A percentile compares a stretch with the other conserved stretches of the same genome.
Evolutionary conservation across 2,113 vertebrate genomes (phyloP).

Genomic region (Stigmatopora argus): DNA sequence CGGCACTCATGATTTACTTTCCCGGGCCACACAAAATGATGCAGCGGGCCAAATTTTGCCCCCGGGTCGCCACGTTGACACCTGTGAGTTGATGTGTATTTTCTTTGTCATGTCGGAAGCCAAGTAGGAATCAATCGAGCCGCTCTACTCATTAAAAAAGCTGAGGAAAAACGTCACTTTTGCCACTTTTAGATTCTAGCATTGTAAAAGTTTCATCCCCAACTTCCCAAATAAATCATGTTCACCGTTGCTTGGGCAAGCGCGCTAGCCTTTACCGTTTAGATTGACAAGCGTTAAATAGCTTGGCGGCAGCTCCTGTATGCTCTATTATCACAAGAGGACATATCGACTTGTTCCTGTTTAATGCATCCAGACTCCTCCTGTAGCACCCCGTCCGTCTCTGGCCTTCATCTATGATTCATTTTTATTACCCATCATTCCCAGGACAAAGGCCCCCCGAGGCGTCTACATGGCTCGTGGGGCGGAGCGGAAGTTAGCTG

Average conservation of each 20-base stretch:
- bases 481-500: constrained; percentile 65
- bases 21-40: no score
- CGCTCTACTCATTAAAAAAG: neutral
- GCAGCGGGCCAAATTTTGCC: no score
- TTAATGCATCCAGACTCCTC: constrained; percentile 71
- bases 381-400: constrained; percentile 69
- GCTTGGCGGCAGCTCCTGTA: constrained; percentile 60
- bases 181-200: constrained; percentile 10
- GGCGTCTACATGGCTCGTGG: constrained; percentile 58
- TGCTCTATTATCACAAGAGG: constrained; percentile 74
- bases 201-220: constrained; percentile 18
- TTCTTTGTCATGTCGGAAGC: neutral
- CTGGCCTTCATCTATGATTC: constrained; percentile 76
- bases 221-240: constrained; percentile 35
- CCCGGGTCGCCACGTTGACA: no score
- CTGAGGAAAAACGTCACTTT: constrained; percentile 11
- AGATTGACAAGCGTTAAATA: constrained; percentile 74
- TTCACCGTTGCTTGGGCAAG: constrained; percentile 21
- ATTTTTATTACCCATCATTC: constrained; percentile 78
- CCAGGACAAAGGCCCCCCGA: constrained; percentile 60
- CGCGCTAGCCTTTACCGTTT: constrained; percentile 38
- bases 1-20: no score
- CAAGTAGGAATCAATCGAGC: neutral
- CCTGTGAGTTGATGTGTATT: constrained; percentile 7
- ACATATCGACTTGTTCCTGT: constrained; percentile 72